Evolutionary conservation across 2,797 vertebrate genomes (phyloP).

Genomic region (Crenuchus spilurus): DNA sequence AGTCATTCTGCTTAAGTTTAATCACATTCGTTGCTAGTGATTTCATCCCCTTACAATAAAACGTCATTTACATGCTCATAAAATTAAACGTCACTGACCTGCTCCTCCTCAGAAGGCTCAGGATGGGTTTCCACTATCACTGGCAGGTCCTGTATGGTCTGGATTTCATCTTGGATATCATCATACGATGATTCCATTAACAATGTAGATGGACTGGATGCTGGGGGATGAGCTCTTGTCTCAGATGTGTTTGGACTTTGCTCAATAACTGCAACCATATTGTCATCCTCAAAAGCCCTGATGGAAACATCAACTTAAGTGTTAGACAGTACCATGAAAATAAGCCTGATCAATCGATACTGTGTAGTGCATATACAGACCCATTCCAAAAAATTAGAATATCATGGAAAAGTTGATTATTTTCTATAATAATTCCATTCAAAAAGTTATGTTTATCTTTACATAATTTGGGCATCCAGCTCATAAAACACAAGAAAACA

Average conservation of each 20-base stretch:
- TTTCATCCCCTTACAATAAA: background rate
- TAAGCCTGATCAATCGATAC: no score
- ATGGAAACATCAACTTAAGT: background rate
- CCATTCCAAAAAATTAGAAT: no score
- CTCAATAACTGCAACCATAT: constrained; percentile 75
- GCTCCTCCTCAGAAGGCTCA: constrained; percentile 69
- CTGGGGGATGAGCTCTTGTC: constrained; percentile 66
- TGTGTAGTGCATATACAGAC: no score
- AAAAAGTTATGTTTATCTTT: no score
- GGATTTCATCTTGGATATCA: constrained; percentile 57
- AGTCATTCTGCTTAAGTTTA: background rate
- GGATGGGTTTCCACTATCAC: constrained; percentile 73
- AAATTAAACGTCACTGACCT: constrained; percentile 61
- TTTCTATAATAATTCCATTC: no score
- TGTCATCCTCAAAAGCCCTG: constrained; percentile 82
- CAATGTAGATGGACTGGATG: constrained; percentile 67
- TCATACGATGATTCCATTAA: constrained; percentile 70
- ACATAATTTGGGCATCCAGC: no score
- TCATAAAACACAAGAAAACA: no score
- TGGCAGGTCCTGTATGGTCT: constrained; percentile 53
- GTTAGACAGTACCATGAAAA: background rate
- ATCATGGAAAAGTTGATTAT: no score
- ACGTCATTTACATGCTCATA: background rate
- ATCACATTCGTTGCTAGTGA: background rate
- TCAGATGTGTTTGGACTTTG: constrained; percentile 75